These are phyloP conservation scores for Stichopus horrens DNA, from an alignment of 53 echinoderm and acorn worm genomes.

Conservation along the genomic window DNA sequence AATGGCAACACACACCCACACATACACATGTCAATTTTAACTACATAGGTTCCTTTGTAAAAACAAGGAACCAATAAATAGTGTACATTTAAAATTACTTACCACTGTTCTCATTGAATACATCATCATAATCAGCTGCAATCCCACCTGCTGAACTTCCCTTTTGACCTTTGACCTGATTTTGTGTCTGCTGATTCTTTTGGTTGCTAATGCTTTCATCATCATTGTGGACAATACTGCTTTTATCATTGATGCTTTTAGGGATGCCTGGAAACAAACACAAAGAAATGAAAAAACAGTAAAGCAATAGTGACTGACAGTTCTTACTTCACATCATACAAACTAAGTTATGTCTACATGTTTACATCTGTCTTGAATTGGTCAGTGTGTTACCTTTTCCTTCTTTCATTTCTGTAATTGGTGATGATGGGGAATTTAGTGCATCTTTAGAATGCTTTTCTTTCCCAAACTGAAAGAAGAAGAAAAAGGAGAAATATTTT, in stretches of 20 bases:
- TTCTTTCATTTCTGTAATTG: background rate
- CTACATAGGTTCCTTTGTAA: no score
- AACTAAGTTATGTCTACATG: no score
- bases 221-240: background rate
- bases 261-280: no score
- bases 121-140: background rate
- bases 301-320: no score
- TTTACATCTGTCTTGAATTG: no score
- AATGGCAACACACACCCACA: no score
- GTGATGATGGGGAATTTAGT: background rate
- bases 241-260: no score
- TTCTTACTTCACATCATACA: no score
- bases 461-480: background rate
- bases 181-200: background rate
- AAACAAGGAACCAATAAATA: no score
- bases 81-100: background rate
- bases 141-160: background rate
- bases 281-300: no score
- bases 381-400: background rate
- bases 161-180: background rate
- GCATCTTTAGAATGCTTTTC: background rate
- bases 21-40: no score
- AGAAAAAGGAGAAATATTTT: background rate
- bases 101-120: slow-evolving; percentile 19
- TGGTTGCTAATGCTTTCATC: background rate